phyloP scores from a whole-genome alignment of 2,797 vertebrate species.

The Psittacula echo region DNA sequence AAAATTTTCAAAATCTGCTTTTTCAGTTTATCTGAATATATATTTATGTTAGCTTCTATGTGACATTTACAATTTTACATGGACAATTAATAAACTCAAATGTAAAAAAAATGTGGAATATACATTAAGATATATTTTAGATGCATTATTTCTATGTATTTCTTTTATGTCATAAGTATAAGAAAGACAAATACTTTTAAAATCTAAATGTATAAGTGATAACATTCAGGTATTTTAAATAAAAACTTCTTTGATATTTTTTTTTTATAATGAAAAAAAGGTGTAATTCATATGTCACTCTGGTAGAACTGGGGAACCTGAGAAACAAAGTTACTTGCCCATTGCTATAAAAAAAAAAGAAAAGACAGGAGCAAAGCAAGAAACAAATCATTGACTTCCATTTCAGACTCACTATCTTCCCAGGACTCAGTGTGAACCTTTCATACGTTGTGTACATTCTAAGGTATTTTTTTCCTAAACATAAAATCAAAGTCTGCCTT shows the following conservation, averaged over 20 bases:
- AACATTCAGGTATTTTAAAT: neutral
- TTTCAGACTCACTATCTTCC: neutral
- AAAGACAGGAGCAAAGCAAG: neutral
- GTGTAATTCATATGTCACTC: fast-evolving
- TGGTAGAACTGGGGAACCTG: neutral
- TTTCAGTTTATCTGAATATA: neutral
- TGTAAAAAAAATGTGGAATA: neutral
- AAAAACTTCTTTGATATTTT: neutral
- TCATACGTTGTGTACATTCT: neutral
- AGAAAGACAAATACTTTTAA: neutral
- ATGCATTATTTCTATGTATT: neutral
- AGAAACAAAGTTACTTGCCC: neutral
- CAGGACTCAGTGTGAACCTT: neutral
- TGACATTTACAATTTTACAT: neutral
- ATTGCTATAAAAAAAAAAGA: neutral
- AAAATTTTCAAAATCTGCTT: neutral
- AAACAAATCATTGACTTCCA: neutral
- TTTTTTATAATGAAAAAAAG: neutral
- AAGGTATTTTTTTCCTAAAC: neutral
- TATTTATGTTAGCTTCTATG: neutral
- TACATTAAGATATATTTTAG: neutral
- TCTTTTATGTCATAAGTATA: neutral
- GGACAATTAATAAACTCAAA: neutral
- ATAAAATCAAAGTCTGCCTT: neutral
- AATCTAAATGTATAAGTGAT: neutral